Percentiles rank a stretch among this genome's conserved stretches.
These are phyloP conservation scores for Microtus pennsylvanicus DNA, from an alignment of 2,113 vertebrate species.

Conservation along the genomic window DNA sequence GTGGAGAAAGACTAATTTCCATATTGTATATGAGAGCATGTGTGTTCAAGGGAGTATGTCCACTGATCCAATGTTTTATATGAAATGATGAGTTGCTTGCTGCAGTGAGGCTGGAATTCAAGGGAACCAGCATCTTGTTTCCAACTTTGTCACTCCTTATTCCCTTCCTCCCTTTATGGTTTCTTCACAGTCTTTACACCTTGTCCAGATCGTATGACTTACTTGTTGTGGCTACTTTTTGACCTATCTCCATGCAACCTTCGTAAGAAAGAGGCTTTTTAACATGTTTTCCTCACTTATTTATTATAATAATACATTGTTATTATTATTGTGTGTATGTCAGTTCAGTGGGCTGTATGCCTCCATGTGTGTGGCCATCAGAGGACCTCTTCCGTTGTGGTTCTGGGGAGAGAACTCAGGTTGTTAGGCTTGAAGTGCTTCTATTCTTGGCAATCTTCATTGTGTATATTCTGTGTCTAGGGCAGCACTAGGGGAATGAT, in stretches of 20 bases:
- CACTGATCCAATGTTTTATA: conserved; percentile 39
- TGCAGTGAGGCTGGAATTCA: background rate
- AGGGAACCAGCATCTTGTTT: background rate
- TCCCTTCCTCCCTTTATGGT: background rate
- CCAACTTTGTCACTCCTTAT: background rate
- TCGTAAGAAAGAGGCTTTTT: conserved; percentile 6
- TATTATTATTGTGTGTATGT: background rate
- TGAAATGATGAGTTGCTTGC: conserved; percentile 54
- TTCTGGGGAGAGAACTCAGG: background rate
- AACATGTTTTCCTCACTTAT: background rate
- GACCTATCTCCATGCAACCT: background rate
- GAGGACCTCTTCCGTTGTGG: background rate
- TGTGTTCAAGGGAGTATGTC: too few species aligned
- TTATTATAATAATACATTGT: background rate
- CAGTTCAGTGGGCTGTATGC: background rate
- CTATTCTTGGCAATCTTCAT: background rate
- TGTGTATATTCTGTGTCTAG: background rate
- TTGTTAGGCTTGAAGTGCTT: background rate
- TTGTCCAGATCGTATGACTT: background rate
- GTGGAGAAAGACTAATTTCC: conserved; percentile 80
- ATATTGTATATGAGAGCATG: conserved; percentile 38
- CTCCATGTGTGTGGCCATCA: background rate
- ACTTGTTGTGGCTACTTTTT: conserved; percentile 19
- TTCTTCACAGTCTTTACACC: conserved; percentile 14
- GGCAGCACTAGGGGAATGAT: background rate